Conservation (phyloP, 2,113 vertebrate genomes). For the Sclerurus mexicanus region DNA sequence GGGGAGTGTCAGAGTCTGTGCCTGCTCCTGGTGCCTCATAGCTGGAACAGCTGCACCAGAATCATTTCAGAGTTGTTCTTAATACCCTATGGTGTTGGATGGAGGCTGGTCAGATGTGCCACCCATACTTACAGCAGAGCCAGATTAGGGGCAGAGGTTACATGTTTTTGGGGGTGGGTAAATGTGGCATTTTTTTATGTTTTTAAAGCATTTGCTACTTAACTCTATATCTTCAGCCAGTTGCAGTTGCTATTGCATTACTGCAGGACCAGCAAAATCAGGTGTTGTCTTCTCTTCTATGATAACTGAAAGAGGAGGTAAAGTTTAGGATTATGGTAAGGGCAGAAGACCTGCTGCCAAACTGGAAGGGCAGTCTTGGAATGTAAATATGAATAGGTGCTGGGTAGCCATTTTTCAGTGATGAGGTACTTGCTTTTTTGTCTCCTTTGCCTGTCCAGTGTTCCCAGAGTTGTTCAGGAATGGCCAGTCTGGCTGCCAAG, state of each 20-base stretch:
- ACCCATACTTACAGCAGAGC: background rate
- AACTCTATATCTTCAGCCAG: background rate
- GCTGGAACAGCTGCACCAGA: background rate
- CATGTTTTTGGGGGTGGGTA: background rate
- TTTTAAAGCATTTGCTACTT: background rate
- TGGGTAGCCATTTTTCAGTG: background rate
- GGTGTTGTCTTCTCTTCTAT: background rate
- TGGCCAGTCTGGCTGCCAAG: background rate
- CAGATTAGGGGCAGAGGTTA: constrained; percentile 13
- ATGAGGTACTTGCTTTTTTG: background rate
- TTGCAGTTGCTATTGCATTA: background rate
- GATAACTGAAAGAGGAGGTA: background rate
- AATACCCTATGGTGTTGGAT: rapidly evolving
- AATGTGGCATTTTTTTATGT: background rate
- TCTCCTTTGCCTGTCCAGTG: rapidly evolving
- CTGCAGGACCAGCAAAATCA: background rate
- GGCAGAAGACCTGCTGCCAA: background rate
- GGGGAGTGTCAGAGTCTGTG: background rate
- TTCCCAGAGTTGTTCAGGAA: background rate
- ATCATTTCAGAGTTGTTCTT: rapidly evolving
- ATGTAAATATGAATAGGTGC: background rate
- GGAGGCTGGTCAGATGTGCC: background rate
- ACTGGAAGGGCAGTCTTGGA: background rate
- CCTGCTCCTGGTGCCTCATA: background rate
- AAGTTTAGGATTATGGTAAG: background rate